Percentiles rank a stretch among this genome's conserved stretches.
phyloP scores from a whole-genome alignment of 2,797 vertebrate species.

The Rhabdophis nuchalis region DNA sequence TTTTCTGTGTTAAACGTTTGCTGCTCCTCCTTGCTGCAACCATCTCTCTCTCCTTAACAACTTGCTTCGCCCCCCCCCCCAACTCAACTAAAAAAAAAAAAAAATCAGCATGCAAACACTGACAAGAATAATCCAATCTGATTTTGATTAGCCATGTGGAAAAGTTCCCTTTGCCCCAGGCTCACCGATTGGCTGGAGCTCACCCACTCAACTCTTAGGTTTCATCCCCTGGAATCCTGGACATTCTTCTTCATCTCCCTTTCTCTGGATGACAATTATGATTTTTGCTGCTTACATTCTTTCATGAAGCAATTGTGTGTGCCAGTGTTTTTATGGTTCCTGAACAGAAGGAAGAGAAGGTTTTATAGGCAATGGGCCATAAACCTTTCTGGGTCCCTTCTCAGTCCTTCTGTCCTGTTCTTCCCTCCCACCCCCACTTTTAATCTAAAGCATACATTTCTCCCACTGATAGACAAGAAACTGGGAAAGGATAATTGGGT shows the following conservation, averaged over 20 bases:
- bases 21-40: conserved; percentile 7
- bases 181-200: conserved; percentile 8
- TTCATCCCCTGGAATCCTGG: background rate
- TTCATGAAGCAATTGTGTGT: conserved; percentile 36
- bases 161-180: conserved; percentile 17
- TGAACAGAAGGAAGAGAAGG: conserved; percentile 88
- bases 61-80: background rate
- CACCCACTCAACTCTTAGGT: background rate
- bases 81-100: background rate
- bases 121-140: conserved; percentile 27
- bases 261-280: conserved; percentile 20
- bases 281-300: conserved; percentile 19
- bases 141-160: conserved; percentile 35
- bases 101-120: conserved; percentile 18
- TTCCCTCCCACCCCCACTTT: conserved; percentile 59
- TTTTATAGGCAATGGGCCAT: conserved; percentile 95
- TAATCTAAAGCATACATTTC: conserved; percentile 73
- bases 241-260: background rate
- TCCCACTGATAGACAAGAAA: conserved; percentile 73
- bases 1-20: conserved; percentile 58
- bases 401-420: conserved; percentile 22
- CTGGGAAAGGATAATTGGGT: conserved; percentile 86
- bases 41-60: conserved; percentile 3
- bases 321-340: conserved; percentile 83
- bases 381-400: conserved; percentile 73